Conservation (phyloP, 1,140 invertebrate genomes). For the Carposina sasakii region DNA sequence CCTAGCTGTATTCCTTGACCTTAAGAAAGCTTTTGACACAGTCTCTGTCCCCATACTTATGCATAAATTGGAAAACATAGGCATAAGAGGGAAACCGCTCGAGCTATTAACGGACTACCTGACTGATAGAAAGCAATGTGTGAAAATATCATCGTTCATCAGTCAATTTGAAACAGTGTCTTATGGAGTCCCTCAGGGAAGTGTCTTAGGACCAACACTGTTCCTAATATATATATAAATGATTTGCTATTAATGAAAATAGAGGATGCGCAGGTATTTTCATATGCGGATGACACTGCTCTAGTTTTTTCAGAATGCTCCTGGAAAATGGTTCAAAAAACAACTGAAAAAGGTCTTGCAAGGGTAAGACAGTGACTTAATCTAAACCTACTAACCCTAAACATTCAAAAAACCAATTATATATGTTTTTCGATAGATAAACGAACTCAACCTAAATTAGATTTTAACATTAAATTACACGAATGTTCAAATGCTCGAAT, state of each 20-base stretch:
- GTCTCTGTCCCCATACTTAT: conserved; percentile 5
- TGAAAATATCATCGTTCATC: conserved; percentile 3
- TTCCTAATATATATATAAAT: conserved; percentile 19
- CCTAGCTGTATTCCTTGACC: too few relatives aligned
- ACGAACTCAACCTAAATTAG: background rate
- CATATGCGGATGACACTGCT: conserved; percentile 15
- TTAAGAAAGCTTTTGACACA: too few relatives aligned
- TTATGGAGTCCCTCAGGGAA: conserved; percentile 19
- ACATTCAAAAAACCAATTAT: conserved; percentile 13
- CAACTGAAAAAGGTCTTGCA: conserved; percentile 8
- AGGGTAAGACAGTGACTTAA: conserved; percentile 8
- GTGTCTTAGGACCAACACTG: conserved; percentile 16
- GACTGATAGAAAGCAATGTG: conserved; percentile 10
- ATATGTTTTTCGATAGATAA: conserved; percentile 8
- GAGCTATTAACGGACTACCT: conserved; percentile 11
- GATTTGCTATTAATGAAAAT: conserved; percentile 9
- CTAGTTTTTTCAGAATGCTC: conserved; percentile 7
- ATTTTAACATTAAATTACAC: background rate
- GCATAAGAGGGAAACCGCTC: conserved; percentile 15
- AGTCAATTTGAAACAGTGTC: conserved; percentile 9
- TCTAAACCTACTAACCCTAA: conserved; percentile 13
- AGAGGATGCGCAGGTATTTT: conserved; percentile 5
- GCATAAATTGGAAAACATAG: conserved; percentile 12
- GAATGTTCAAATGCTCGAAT: background rate
- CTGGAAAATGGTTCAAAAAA: conserved; percentile 2